These are phyloP conservation scores for Andrena fulva DNA, from an alignment of 2,888 invertebrate species.

Conservation along the genomic window DNA sequence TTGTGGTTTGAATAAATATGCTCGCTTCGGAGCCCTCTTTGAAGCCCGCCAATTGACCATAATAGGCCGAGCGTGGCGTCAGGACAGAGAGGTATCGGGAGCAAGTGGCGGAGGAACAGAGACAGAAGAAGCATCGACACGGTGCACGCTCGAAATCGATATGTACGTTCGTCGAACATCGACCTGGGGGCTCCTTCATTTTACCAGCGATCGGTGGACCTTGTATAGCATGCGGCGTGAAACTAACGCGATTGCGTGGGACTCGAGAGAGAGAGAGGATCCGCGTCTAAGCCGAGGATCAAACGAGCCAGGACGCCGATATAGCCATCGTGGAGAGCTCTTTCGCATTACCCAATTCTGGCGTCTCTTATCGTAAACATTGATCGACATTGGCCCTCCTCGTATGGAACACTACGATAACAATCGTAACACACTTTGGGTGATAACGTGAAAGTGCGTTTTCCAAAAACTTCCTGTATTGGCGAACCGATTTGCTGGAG, in stretches of 20 bases:
- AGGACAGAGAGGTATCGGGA: conserved; percentile 13
- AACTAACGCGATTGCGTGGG: conserved; percentile 55
- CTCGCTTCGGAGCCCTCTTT: conserved; percentile 47
- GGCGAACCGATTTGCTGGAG: too few relatives aligned
- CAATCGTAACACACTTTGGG: too few relatives aligned
- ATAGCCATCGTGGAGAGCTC: conserved; percentile 27
- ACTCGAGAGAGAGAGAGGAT: conserved; percentile 32
- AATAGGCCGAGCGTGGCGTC: conserved; percentile 43
- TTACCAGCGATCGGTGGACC: conserved; percentile 22
- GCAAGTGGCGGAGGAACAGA: conserved; percentile 1
- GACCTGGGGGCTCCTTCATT: conserved; percentile 14
- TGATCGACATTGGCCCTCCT: not conserved
- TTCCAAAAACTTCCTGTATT: too few relatives aligned
- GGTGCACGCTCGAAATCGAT: conserved; percentile 32
- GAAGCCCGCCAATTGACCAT: conserved; percentile 59
- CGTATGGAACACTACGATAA: too few relatives aligned
- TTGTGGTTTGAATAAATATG: conserved; percentile 60
- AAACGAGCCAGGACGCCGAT: conserved; percentile 37
- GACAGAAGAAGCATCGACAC: conserved; percentile 3
- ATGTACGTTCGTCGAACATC: conserved; percentile 29
- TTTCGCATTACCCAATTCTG: conserved; percentile 36
- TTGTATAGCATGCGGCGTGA: conserved; percentile 47
- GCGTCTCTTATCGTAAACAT: conserved; percentile 23
- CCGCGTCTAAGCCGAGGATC: conserved; percentile 53
- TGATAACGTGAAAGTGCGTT: too few relatives aligned